Conservation (phyloP, 2,797 vertebrate species). For the Rhabdomys pumilio region DNA sequence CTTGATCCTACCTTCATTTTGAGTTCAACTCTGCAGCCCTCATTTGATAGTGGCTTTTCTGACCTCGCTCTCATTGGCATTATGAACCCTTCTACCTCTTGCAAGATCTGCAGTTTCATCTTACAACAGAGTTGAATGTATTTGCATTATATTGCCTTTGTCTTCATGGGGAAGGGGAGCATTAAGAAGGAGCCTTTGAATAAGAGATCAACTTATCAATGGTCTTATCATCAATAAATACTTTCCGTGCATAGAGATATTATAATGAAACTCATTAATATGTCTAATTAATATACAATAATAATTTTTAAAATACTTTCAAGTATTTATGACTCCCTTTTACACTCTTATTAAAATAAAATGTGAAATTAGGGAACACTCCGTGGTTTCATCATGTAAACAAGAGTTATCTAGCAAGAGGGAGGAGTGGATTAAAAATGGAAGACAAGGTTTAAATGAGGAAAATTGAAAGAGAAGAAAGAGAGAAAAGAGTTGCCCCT, state of each 20-base stretch:
- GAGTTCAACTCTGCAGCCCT: conserved; percentile 29
- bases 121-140: conserved; percentile 44
- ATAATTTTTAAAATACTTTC: conserved; percentile 22
- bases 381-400: conserved; percentile 12
- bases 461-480: background rate
- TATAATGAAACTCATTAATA: background rate
- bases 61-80: conserved; percentile 22
- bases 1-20: conserved; percentile 47
- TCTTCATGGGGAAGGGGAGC: background rate
- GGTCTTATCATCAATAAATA: background rate
- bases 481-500: background rate
- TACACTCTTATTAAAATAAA: background rate
- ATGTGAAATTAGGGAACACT: background rate
- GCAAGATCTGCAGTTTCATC: conserved; percentile 53
- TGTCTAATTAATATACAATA: background rate
- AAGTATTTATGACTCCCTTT: background rate
- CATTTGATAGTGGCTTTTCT: conserved; percentile 12
- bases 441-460: background rate
- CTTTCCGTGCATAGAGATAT: background rate
- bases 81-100: conserved; percentile 27
- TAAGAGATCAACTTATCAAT: conserved; percentile 31
- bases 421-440: background rate
- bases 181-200: conserved; percentile 14
- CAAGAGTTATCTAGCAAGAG: background rate
- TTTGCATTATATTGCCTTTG: conserved; percentile 48